A percentile compares a stretch with the other conserved stretches of the same genome.
These are phyloP conservation scores for Etheostoma cragini DNA, from an alignment of 2,113 vertebrate species.

Conservation along the genomic window DNA sequence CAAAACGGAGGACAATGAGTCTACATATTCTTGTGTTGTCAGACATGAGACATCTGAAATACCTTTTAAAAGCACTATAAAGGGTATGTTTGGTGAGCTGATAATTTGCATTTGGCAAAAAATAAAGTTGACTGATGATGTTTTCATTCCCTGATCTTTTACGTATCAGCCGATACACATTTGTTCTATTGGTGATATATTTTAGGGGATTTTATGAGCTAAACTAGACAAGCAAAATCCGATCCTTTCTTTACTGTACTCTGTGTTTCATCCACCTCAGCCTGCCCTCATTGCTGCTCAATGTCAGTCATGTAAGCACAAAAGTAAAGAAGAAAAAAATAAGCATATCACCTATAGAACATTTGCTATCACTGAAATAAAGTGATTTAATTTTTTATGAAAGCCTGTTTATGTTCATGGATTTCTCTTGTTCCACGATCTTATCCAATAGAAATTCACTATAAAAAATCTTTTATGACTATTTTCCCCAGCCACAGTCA, in stretches of 20 bases:
- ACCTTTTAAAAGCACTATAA: slow-evolving; percentile 40
- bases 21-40: slow-evolving; percentile 73
- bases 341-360: neutral
- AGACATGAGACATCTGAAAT: slow-evolving; percentile 70
- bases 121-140: neutral
- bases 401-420: neutral
- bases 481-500: slow-evolving; percentile 53
- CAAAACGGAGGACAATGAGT: slow-evolving; percentile 30
- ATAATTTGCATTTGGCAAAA: neutral
- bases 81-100: slow-evolving; percentile 74
- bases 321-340: neutral
- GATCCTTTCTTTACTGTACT: neutral
- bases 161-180: neutral
- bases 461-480: neutral
- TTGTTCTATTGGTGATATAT: too few species aligned
- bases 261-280: neutral
- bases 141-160: neutral
- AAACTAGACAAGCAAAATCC: neutral
- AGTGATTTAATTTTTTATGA: neutral
- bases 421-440: neutral
- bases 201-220: neutral
- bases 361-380: neutral
- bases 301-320: neutral
- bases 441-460: neutral
- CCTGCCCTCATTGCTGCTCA: neutral